phyloP scores from a whole-genome alignment of 2,797 vertebrate species.

The Vipera latastei region DNA sequence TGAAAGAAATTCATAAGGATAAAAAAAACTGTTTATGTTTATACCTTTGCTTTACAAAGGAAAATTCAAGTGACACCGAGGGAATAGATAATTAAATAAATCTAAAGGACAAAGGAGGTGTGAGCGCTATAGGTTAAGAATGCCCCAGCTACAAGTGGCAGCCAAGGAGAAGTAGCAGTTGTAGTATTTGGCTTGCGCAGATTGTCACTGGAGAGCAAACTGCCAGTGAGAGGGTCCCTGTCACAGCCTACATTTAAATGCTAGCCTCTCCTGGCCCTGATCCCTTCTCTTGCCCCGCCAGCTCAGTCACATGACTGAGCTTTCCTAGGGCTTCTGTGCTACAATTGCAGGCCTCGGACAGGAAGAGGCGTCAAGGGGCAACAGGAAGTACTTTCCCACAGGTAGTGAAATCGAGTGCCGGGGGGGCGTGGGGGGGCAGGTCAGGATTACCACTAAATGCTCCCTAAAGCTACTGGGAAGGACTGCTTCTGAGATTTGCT shows the following conservation, averaged over 20 bases:
- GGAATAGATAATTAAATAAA: background rate
- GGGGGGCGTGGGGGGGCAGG: too few relatives aligned
- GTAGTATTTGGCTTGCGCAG: background rate
- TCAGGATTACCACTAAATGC: background rate
- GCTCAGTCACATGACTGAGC: background rate
- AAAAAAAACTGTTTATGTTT: background rate
- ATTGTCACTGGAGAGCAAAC: background rate
- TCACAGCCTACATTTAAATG: background rate
- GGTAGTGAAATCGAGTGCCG: background rate
- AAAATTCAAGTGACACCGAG: background rate
- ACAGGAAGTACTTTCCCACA: background rate
- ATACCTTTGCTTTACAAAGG: background rate
- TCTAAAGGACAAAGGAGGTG: background rate
- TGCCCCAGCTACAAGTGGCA: background rate
- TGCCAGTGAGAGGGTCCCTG: background rate
- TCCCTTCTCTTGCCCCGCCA: background rate
- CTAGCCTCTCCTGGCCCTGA: background rate
- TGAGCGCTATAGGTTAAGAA: background rate
- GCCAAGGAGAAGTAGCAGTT: background rate
- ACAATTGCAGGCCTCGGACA: background rate
- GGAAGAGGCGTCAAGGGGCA: background rate
- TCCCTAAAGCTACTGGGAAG: background rate
- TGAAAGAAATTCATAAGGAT: background rate
- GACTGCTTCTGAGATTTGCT: background rate
- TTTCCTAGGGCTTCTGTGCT: background rate